Percentiles rank a stretch among this genome's conserved stretches.
Evolutionary conservation across 2,888 invertebrate genomes (phyloP).

Genomic region (Xylocampa areola): DNA sequence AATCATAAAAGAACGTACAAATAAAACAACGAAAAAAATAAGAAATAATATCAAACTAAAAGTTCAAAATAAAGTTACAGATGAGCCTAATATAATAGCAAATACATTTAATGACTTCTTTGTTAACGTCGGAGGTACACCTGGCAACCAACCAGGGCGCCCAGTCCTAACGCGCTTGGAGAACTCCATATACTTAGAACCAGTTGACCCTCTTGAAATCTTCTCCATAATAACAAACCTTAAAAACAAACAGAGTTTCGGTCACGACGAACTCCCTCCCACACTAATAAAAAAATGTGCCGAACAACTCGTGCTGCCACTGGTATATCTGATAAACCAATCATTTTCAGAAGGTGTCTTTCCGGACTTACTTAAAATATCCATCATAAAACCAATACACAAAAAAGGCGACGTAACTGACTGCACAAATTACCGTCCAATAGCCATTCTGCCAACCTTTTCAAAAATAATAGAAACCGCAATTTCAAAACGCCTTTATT

Average conservation of each 20-base stretch:
- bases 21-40: slow-evolving; percentile 8
- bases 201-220: slow-evolving; percentile 14
- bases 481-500: no score
- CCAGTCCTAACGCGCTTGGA: neutral
- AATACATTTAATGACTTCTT: slow-evolving; percentile 10
- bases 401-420: no score
- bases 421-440: no score
- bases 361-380: no score
- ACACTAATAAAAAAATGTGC: no score
- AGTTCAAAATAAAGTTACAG: neutral
- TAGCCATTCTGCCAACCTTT: no score
- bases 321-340: no score
- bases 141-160: slow-evolving; percentile 3
- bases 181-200: slow-evolving; percentile 11
- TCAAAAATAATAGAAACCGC: no score
- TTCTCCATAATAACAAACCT: slow-evolving; percentile 10
- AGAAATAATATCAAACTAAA: slow-evolving; percentile 5
- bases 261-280: no score
- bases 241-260: slow-evolving; percentile 26
- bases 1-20: slow-evolving; percentile 15
- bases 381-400: no score
- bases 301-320: no score
- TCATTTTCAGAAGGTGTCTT: no score
- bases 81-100: slow-evolving; percentile 3
- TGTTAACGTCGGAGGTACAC: slow-evolving; percentile 2